Conservation (phyloP, 2,113 vertebrate species). For the Mustela nigripes region DNA sequence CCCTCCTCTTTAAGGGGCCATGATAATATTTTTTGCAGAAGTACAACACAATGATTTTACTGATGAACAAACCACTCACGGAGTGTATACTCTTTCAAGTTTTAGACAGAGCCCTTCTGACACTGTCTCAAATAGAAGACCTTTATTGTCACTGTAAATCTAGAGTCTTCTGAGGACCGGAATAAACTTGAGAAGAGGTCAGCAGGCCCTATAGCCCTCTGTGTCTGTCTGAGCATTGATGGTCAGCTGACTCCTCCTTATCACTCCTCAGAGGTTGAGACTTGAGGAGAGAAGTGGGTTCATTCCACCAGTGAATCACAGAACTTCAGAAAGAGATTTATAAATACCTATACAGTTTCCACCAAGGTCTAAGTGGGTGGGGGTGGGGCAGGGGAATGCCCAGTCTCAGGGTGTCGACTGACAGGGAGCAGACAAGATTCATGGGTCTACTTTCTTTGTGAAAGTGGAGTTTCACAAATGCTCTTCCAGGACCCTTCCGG, state of each 20-base stretch:
- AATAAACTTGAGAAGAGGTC: not conserved
- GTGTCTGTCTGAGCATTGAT: not conserved
- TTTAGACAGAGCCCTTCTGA: not conserved
- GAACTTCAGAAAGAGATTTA: slow-evolving; percentile 78
- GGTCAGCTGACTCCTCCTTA: not conserved
- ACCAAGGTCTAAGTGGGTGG: slow-evolving; percentile 65
- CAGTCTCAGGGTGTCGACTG: not conserved
- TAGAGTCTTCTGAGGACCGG: not conserved
- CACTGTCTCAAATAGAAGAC: not conserved
- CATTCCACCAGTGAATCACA: not conserved
- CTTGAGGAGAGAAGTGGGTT: not conserved
- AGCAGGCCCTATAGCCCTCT: not conserved
- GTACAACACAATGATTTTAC: not conserved
- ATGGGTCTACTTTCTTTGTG: not conserved
- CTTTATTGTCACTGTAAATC: not conserved
- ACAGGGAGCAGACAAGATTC: slow-evolving; percentile 26
- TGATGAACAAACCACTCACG: not conserved
- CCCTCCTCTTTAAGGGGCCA: not conserved
- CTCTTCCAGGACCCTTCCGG: not conserved
- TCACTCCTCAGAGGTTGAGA: not conserved
- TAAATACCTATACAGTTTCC: slow-evolving; percentile 66
- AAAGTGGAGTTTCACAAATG: not conserved
- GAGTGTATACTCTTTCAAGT: not conserved
- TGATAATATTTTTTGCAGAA: not conserved
- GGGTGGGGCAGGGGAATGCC: not conserved